Percentiles rank a stretch among this genome's conserved stretches.
Evolutionary conservation across 2,113 vertebrate genomes (phyloP).

Genomic region (Microtus montanus): DNA sequence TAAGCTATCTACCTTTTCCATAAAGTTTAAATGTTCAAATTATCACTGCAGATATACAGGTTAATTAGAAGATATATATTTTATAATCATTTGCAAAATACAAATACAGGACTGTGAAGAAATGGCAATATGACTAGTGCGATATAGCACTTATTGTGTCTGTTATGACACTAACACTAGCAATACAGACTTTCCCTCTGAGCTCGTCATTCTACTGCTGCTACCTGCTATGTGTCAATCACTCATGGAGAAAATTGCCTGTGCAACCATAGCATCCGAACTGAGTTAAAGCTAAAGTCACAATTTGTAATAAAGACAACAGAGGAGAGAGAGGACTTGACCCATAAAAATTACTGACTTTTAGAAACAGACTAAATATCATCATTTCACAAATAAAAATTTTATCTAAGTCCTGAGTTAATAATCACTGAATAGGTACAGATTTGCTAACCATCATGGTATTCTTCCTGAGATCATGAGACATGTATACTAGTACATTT

Average conservation of each 20-base stretch:
- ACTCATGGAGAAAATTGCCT: neutral
- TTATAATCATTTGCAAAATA: slow-evolving; percentile 24
- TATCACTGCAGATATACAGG: neutral
- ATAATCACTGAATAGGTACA: neutral
- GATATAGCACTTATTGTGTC: neutral
- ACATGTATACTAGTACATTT: neutral
- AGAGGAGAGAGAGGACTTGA: neutral
- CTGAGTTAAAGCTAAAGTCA: neutral
- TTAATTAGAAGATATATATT: neutral
- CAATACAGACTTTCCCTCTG: neutral
- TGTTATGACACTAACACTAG: neutral
- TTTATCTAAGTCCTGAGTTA: neutral
- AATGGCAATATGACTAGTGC: neutral
- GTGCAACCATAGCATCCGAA: neutral
- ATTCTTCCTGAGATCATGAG: neutral
- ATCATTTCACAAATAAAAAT: neutral
- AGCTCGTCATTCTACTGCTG: neutral
- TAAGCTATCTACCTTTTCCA: neutral
- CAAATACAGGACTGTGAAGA: neutral
- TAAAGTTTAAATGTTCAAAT: neutral
- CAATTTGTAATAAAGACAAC: neutral
- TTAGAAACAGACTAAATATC: neutral
- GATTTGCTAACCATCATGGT: too few relatives aligned
- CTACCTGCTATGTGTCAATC: neutral
- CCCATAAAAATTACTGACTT: neutral